phyloP scores from a whole-genome alignment of 2,888 invertebrate species.

The Pyrrhia umbra region DNA sequence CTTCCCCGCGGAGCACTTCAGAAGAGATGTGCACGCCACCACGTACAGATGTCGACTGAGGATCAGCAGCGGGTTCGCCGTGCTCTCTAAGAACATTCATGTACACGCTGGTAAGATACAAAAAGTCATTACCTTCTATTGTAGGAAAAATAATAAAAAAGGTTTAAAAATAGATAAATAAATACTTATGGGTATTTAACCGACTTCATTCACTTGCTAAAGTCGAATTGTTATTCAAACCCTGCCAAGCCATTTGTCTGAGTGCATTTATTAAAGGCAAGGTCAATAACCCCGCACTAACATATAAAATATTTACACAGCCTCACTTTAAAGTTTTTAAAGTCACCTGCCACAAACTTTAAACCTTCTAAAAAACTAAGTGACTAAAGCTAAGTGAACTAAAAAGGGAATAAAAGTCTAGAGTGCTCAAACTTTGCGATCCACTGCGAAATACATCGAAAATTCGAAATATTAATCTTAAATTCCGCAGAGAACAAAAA shows the following conservation, averaged over 20 bases:
- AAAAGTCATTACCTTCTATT: no score
- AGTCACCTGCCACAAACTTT: background rate
- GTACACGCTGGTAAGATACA: conserved; percentile 95
- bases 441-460: background rate
- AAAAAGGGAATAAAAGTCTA: background rate
- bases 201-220: no score
- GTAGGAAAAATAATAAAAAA: background rate
- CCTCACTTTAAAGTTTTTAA: background rate
- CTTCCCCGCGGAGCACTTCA: conserved; percentile 94
- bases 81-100: conserved; percentile 96
- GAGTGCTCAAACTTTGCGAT: background rate
- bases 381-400: background rate
- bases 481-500: conserved; percentile 10
- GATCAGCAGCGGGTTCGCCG: conserved; percentile 86
- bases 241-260: no score
- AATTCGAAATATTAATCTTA: conserved; percentile 16
- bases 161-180: no score
- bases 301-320: background rate
- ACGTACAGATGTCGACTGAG: conserved; percentile 93
- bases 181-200: no score
- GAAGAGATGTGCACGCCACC: conserved; percentile 96
- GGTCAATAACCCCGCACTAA: background rate
- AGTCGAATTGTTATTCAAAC: no score
- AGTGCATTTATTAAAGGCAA: background rate
- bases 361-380: conserved; percentile 3